These are phyloP conservation scores for Cricetomys ansorgei DNA, from an alignment of 2,113 vertebrate species.

Conservation along the genomic window DNA sequence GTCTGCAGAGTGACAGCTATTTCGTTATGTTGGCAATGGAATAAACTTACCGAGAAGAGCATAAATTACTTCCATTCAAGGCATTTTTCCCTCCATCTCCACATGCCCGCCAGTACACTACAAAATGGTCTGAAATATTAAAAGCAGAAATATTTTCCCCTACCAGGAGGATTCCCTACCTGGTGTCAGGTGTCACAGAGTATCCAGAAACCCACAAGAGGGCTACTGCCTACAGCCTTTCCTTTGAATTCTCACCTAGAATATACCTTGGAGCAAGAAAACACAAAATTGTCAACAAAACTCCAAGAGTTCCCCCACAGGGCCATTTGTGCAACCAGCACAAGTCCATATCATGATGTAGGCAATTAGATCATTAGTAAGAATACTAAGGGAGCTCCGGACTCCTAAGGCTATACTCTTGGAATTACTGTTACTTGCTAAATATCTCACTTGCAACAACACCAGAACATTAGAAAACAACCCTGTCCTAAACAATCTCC, in stretches of 20 bases:
- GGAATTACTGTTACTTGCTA: not conserved
- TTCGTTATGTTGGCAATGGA: not conserved
- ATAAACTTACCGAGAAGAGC: not conserved
- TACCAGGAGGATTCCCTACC: not conserved
- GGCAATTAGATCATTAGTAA: constrained; percentile 28
- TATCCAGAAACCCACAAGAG: not conserved
- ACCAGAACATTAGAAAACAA: not conserved
- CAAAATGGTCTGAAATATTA: not conserved
- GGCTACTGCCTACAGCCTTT: not conserved
- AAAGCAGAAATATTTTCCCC: not conserved
- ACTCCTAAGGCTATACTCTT: not conserved
- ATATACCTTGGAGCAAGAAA: not conserved
- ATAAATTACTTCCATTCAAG: not conserved
- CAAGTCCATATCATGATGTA: not conserved
- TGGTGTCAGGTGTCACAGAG: not conserved
- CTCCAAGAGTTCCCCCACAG: not conserved
- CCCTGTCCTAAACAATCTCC: not conserved
- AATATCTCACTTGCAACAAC: not conserved
- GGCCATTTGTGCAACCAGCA: not conserved
- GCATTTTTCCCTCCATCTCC: too few relatives aligned
- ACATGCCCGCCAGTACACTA: not conserved
- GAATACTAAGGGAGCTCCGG: not conserved
- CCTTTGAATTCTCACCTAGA: not conserved
- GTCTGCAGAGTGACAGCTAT: not conserved
- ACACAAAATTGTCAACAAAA: not conserved